Conservation (phyloP, 2,888 invertebrate genomes). For the Venustoraphidia nigricollis region DNA sequence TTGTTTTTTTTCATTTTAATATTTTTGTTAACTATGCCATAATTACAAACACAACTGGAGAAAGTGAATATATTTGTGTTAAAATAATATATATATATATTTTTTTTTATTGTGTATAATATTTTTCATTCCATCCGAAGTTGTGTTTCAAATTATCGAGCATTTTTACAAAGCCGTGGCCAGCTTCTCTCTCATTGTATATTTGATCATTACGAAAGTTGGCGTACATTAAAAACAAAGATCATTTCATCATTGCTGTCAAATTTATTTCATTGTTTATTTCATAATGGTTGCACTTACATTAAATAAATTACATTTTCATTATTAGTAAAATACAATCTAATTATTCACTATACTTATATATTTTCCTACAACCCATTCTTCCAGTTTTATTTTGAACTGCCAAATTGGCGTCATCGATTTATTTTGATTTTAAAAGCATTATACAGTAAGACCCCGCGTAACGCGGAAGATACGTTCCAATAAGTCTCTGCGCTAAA, state of each 20-base stretch:
- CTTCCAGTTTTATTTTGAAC: too few relatives aligned
- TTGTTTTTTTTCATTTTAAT: conserved; percentile 10
- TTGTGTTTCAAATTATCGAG: neutral
- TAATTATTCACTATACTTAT: conserved; percentile 21
- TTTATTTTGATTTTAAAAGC: too few relatives aligned
- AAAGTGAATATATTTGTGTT: neutral
- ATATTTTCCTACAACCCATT: conserved; percentile 1
- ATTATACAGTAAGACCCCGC: too few relatives aligned
- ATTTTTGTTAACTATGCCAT: conserved; percentile 16
- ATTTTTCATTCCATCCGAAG: neutral
- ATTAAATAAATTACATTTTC: conserved; percentile 33
- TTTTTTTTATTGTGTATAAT: neutral
- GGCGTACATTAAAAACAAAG: neutral
- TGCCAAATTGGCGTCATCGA: too few relatives aligned
- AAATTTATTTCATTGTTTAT: conserved; percentile 23
- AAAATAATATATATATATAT: neutral
- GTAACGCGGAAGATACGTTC: too few relatives aligned
- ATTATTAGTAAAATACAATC: conserved; percentile 31
- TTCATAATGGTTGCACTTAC: conserved; percentile 31
- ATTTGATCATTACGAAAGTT: neutral
- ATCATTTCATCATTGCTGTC: conserved; percentile 3
- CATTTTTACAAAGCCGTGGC: conserved; percentile 3
- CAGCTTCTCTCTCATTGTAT: neutral
- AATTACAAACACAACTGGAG: neutral
- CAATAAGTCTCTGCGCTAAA: too few relatives aligned